These are phyloP conservation scores for Oreotragus oreotragus DNA, from an alignment of 2,113 vertebrate genomes.

Conservation along the genomic window DNA sequence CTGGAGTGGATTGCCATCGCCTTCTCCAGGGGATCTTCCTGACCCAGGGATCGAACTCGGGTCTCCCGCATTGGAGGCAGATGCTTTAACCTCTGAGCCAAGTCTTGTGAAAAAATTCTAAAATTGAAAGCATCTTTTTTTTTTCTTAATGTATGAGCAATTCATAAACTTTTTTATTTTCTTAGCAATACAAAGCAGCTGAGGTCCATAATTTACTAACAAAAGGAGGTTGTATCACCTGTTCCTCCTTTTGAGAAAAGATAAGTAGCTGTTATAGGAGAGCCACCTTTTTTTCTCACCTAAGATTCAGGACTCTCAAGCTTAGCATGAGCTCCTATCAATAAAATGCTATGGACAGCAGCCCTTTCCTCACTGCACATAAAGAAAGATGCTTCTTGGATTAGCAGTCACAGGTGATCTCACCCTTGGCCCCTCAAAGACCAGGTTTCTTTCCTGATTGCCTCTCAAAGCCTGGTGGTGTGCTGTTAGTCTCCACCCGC, in stretches of 20 bases:
- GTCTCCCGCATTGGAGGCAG: too few species aligned
- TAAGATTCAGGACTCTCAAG: neutral
- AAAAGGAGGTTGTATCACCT: neutral
- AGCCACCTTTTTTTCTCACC: neutral
- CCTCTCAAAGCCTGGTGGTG: neutral
- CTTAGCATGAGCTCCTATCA: neutral
- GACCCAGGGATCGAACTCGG: too few species aligned
- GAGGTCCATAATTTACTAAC: neutral
- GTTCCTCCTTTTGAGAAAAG: neutral
- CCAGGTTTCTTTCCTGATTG: neutral
- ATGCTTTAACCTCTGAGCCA: too few species aligned
- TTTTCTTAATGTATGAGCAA: neutral
- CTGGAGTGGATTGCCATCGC: too few species aligned
- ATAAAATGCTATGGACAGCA: too few species aligned
- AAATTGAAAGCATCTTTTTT: neutral
- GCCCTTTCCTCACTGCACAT: too few species aligned
- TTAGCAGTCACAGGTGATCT: fast-evolving
- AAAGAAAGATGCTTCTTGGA: neutral
- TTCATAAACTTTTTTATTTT: neutral
- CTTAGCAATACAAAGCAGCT: neutral
- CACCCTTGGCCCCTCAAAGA: neutral
- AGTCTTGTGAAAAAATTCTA: neutral
- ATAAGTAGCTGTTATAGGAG: neutral
- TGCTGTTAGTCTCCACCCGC: fast-evolving
- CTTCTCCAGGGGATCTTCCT: too few species aligned